Base-by-base conservation (phyloP, 2,113 vertebrate genomes). In the Bufo bufo region DNA sequence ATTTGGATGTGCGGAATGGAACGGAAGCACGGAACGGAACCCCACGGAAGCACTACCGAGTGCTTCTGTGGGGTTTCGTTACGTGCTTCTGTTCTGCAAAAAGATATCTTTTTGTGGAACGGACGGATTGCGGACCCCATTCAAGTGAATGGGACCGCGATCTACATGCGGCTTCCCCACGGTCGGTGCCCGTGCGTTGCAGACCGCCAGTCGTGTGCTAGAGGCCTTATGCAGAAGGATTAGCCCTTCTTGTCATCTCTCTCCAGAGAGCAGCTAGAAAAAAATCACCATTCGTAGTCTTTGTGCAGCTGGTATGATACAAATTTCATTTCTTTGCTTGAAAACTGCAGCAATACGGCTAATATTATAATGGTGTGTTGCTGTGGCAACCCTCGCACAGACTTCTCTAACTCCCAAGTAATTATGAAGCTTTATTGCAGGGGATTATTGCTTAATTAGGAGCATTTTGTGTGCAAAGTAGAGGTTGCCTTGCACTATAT, bases 401-500 rank as follows among this genome's bases (percentile, higher is more conserved):
- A 23, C 80, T 82, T 74, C 74, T 33, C 78, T 59, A 20, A 72
- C 85, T 71, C 78, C 86, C 52, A 7, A 59, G 79, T 82, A 87
- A 88, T 88, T 88, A 75, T 56, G 20, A 75, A 16, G 45, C 69
- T 88, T 83, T 88, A 88, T 82, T 87, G 79, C 66, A 61, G 52
- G 45, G 86, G 86, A 82, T 87, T 87, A 88, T 88, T 83, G 71
- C 69, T 83, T 83, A 77, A 83, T 83, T 88, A 88, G 71, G 17
- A 65, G 13, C 58, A 47, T 77, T 84, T 23, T 77, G 47, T 17
- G 66, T 82, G 65, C 14, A 19, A 33, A 50, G 58, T 82, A 43
- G n/a, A 87, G 65, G 78, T 80, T 49, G 50, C 19, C 49, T 58
- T 82, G 45, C 20, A 81, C 59, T 43, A 13, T 58, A 69, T 80